Conservation (phyloP, 2,888 invertebrate genomes). For the Laspeyria flexula region DNA sequence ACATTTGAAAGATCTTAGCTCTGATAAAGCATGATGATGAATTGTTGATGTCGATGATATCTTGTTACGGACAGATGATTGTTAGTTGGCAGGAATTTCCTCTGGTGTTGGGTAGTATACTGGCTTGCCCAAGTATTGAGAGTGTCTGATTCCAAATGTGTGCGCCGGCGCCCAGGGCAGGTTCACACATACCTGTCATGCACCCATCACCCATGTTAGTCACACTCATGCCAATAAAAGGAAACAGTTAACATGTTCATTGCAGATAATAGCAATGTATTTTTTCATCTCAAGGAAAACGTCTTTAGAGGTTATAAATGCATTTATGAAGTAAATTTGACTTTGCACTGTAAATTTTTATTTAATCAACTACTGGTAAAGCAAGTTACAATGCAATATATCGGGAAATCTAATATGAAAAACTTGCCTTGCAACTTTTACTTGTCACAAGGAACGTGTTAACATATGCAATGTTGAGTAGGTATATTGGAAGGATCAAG, state of each 20-base stretch:
- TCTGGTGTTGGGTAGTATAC: slow-evolving; percentile 73
- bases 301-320: not conserved
- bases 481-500: slow-evolving; percentile 16
- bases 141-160: slow-evolving; percentile 92
- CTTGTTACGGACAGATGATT: slow-evolving; percentile 56
- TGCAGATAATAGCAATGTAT: not conserved
- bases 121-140: slow-evolving; percentile 88
- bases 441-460: not conserved
- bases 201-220: slow-evolving; percentile 57
- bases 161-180: slow-evolving; percentile 89
- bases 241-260: not conserved
- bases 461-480: slow-evolving; percentile 5
- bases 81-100: slow-evolving; percentile 66
- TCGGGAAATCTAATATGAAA: too few species aligned
- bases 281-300: not conserved
- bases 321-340: too few species aligned
- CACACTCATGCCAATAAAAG: slow-evolving; percentile 13
- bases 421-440: too few species aligned
- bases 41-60: slow-evolving; percentile 38
- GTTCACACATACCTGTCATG: slow-evolving; percentile 82
- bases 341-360: too few species aligned
- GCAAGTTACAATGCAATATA: too few species aligned
- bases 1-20: slow-evolving; percentile 33
- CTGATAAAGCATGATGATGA: slow-evolving; percentile 36
- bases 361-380: too few species aligned